Evolutionary conservation across 2,888 invertebrate species (phyloP).

Genomic region (Rhaphigaster nebulosa): DNA sequence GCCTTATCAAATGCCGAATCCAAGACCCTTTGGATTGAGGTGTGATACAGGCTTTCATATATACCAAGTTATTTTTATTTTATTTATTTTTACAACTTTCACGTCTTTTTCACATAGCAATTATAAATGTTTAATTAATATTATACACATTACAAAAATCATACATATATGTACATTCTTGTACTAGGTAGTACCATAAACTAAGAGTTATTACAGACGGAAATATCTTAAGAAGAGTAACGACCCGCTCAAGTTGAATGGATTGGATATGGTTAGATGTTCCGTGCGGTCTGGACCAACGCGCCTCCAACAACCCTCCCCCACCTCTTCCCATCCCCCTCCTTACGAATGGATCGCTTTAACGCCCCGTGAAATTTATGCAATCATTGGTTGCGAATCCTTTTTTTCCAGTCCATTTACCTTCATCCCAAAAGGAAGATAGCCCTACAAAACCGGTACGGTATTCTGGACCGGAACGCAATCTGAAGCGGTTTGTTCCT

Average conservation of each 20-base stretch:
- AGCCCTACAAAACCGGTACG: not conserved
- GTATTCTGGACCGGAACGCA: not conserved
- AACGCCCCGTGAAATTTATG: conserved; percentile 57
- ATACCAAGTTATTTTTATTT: too few species aligned
- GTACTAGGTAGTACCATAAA: not conserved
- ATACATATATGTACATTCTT: too few species aligned
- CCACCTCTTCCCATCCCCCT: not conserved
- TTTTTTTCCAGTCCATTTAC: conserved; percentile 25
- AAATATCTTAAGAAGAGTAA: not conserved
- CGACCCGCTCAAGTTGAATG: not conserved
- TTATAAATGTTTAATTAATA: too few species aligned
- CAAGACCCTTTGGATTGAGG: too few species aligned
- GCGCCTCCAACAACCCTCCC: not conserved
- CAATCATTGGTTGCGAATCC: conserved; percentile 51
- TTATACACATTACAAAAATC: too few species aligned
- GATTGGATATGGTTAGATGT: not conserved
- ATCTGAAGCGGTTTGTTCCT: not conserved
- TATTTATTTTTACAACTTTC: too few species aligned
- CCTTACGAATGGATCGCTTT: not conserved
- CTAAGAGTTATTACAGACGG: not conserved
- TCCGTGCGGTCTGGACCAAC: not conserved
- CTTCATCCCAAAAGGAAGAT: not conserved
- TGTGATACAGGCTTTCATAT: too few species aligned
- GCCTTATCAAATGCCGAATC: too few species aligned
- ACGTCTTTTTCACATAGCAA: too few species aligned